Evolutionary conservation across 2,797 vertebrate species (phyloP).

Genomic region (Heliangelus exortis): DNA sequence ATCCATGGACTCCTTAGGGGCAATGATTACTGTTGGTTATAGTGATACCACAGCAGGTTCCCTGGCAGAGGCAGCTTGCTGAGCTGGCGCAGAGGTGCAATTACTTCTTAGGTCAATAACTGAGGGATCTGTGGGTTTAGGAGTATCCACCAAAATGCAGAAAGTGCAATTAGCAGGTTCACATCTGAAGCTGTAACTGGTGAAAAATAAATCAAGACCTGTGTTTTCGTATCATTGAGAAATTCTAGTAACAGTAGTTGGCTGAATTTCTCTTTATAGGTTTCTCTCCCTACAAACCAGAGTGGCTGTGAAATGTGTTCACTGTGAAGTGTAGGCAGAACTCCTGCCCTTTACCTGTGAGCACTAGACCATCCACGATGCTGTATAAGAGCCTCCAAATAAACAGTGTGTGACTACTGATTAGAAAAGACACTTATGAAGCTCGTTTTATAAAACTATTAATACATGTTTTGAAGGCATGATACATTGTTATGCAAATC

Average conservation of each 20-base stretch:
- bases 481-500: background rate
- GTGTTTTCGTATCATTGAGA: constrained; percentile 3
- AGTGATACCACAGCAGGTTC: constrained; percentile 63
- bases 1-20: constrained; percentile 53
- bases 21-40: constrained; percentile 63
- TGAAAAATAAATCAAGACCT: background rate
- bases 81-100: constrained; percentile 62
- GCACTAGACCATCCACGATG: background rate
- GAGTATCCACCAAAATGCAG: constrained; percentile 33
- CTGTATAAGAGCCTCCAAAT: background rate
- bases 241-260: background rate
- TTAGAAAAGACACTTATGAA: background rate
- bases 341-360: background rate
- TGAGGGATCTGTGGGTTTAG: constrained; percentile 48
- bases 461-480: background rate
- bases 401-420: background rate
- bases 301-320: background rate
- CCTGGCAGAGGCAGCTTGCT: constrained; percentile 48
- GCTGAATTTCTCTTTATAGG: background rate
- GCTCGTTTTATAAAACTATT: background rate
- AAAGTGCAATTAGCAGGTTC: constrained; percentile 41
- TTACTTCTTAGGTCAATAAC: constrained; percentile 57
- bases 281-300: background rate
- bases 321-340: background rate
- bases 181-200: constrained; percentile 11